phyloP scores from a whole-genome alignment of 2,888 invertebrate genomes.

The Drosophila mulleri region DNA sequence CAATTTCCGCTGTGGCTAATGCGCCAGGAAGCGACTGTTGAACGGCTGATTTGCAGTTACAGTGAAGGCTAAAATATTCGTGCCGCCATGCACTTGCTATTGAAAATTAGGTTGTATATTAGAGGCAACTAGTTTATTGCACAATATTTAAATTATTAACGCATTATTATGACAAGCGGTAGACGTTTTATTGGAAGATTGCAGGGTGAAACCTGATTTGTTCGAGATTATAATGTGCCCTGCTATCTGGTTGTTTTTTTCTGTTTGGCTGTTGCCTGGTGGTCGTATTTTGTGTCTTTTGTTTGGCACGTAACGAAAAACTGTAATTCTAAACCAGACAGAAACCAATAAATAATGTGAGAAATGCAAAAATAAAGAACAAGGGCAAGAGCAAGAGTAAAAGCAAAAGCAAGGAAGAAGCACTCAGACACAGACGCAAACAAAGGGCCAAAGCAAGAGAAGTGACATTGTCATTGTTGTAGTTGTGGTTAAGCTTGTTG shows the following conservation, averaged over 20 bases:
- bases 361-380: slow-evolving; percentile 46
- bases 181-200: background rate
- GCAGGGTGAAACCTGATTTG: slow-evolving; percentile 35
- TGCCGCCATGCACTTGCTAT: too few relatives aligned
- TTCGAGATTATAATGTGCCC: slow-evolving; percentile 23
- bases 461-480: slow-evolving; percentile 13
- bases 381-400: slow-evolving; percentile 14
- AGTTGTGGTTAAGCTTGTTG: slow-evolving; percentile 5
- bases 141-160: background rate
- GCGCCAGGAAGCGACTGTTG: slow-evolving; percentile 31
- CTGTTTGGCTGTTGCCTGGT: slow-evolving; percentile 29
- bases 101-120: too few relatives aligned
- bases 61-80: background rate
- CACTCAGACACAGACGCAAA: background rate
- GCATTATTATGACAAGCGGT: background rate
- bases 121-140: too few relatives aligned
- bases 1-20: slow-evolving; percentile 52
- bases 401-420: background rate
- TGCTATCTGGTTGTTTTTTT: slow-evolving; percentile 14
- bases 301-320: slow-evolving; percentile 69
- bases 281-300: slow-evolving; percentile 56
- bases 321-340: slow-evolving; percentile 76
- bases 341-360: slow-evolving; percentile 51
- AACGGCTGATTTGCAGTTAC: background rate
- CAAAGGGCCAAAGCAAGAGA: slow-evolving; percentile 22